Percentiles rank a stretch among this genome's conserved stretches.
These are phyloP conservation scores for Dallia pectoralis DNA, from an alignment of 2,797 vertebrate species.

Conservation along the genomic window DNA sequence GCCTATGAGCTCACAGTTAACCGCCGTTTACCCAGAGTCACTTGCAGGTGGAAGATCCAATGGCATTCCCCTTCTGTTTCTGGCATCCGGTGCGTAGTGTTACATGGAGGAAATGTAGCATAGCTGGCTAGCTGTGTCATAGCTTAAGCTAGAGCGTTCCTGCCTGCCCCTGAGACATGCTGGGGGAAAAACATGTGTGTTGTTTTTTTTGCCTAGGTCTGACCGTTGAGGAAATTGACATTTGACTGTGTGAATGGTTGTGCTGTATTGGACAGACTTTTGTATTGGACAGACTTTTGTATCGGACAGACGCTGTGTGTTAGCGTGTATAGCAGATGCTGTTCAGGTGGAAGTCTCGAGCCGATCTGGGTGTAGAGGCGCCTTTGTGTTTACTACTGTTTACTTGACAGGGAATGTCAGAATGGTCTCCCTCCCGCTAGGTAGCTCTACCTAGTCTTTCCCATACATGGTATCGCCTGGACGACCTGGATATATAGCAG, in stretches of 20 bases:
- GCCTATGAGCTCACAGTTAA: neutral
- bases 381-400: neutral
- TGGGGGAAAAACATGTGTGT: neutral
- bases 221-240: neutral
- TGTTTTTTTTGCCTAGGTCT: neutral
- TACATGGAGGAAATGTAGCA: constrained; percentile 21
- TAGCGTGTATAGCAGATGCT: neutral
- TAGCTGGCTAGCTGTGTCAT: constrained; percentile 29
- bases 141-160: constrained; percentile 24
- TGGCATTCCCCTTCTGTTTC: constrained; percentile 17
- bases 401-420: neutral
- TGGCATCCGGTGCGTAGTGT: constrained; percentile 7
- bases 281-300: too few species aligned
- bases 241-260: neutral
- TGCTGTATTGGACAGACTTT: neutral
- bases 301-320: neutral
- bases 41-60: constrained; percentile 11
- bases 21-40: constrained; percentile 23
- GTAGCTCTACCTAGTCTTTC: neutral
- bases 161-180: neutral
- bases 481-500: neutral
- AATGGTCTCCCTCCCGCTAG: neutral
- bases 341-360: neutral
- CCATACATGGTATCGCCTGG: constrained; percentile 12
- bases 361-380: too few species aligned